Base-by-base conservation (phyloP, 2,113 vertebrate species). In the Entomyzon cyanotis region DNA sequence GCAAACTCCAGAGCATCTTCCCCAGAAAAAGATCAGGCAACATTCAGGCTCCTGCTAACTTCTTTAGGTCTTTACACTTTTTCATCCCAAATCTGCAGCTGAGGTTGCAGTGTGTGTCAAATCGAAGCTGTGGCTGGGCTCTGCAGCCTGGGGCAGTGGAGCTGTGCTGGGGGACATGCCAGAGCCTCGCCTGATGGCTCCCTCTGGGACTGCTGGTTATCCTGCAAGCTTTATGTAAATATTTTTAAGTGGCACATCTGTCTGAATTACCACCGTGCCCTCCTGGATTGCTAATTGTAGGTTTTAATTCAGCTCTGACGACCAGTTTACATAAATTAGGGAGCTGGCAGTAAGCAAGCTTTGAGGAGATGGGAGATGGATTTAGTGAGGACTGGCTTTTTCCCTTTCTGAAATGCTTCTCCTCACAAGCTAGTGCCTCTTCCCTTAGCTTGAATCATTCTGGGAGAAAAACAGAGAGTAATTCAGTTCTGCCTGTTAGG, bases 231-330 rank as follows among this genome's bases (percentile, higher is more conserved):
- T 92, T 95, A 94, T 96, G 95, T 96, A 97, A 97, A 97, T 96
- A 96, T 95, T 96, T 95, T 86, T 95, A 97, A 96, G 86, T 79
- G 94, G 91, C 92, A 92, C 96, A 96, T 95, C 97, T 97, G 96
- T 95, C 95, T 97, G 95, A 95, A 95, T 97, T 95, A 97, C 70
- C 90, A 62, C 81, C 16, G 0, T 91, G 91, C 93, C 94, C 94
- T 97, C 94, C 90, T 90, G 95, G 94, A 91, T 95, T 94, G 96
- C 93, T 97, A 97, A 97, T 97, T 97, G 94, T 96, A 70, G 96
- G 96, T 90, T 97, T 97, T 96, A 95, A 97, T 97, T 97, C 95
- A 94, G 93, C 88, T 85, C 74, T 84, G 85, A 88, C 47, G 37
- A 94, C 83, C 93, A n/a, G 93, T 95, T 97, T 97, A 95, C 95